phyloP scores from a whole-genome alignment of 2,888 invertebrate genomes.

The Dicyrtomina minuta region DNA sequence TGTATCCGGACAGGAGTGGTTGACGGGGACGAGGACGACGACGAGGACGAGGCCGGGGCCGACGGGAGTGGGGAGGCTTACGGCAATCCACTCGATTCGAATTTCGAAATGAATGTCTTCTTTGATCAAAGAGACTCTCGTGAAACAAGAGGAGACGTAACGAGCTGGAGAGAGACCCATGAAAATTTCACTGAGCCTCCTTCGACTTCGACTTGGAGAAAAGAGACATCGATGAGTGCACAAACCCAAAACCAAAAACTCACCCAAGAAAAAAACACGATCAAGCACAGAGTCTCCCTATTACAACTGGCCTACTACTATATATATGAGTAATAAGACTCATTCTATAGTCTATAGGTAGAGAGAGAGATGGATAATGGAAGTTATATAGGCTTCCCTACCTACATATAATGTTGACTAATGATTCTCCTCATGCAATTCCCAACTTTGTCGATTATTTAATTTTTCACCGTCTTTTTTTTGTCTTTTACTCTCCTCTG shows the following conservation, averaged over 20 bases:
- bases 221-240: not conserved
- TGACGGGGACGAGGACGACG: too few relatives aligned
- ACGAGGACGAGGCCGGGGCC: too few relatives aligned
- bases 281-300: not conserved
- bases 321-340: not conserved
- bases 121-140: slow-evolving; percentile 24
- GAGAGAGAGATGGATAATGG: not conserved
- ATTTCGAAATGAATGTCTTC: slow-evolving; percentile 24
- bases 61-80: not conserved
- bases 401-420: slow-evolving; percentile 37
- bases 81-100: slow-evolving; percentile 13
- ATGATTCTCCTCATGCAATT: slow-evolving; percentile 34
- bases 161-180: not conserved
- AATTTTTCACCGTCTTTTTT: slow-evolving; percentile 33
- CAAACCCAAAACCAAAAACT: too few relatives aligned
- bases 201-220: not conserved
- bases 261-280: not conserved
- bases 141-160: slow-evolving; percentile 15
- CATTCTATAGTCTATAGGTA: not conserved
- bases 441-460: slow-evolving; percentile 33
- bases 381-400: too few relatives aligned
- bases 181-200: too few relatives aligned
- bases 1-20: not conserved
- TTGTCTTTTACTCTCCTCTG: not conserved
- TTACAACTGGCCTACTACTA: not conserved